These are phyloP conservation scores for Pangasius macronema DNA, from an alignment of 2,797 vertebrate genomes.

Conservation along the genomic window DNA sequence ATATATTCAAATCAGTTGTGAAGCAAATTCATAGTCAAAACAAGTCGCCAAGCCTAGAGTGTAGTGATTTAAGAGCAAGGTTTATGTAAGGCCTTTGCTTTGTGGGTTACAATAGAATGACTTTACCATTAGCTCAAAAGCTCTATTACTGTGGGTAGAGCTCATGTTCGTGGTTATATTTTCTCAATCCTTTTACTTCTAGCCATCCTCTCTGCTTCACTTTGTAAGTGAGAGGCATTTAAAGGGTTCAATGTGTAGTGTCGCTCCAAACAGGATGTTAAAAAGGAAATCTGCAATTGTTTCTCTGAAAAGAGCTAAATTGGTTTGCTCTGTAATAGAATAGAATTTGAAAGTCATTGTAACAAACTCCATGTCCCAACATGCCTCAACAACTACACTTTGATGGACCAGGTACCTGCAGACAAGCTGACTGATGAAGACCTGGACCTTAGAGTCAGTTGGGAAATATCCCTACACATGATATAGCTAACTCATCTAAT, in stretches of 20 bases:
- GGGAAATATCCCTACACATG: neutral
- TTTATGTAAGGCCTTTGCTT: neutral
- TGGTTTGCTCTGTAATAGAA: neutral
- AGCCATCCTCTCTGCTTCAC: neutral
- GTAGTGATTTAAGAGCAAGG: constrained; percentile 25
- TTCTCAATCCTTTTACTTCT: neutral
- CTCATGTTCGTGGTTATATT: neutral
- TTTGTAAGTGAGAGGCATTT: constrained; percentile 6
- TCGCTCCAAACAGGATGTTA: constrained; percentile 8
- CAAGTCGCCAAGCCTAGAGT: constrained; percentile 3
- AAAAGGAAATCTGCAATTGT: constrained; percentile 19
- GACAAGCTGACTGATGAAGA: neutral
- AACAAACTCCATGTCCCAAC: neutral
- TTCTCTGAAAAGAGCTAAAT: neutral
- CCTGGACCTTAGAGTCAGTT: neutral
- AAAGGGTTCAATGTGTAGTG: neutral
- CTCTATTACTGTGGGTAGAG: neutral
- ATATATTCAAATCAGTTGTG: constrained; percentile 53
- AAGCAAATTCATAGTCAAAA: constrained; percentile 57
- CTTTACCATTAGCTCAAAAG: neutral
- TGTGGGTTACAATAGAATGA: neutral
- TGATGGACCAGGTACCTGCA: neutral
- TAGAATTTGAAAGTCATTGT: neutral
- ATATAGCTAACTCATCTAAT: neutral
- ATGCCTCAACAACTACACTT: neutral